Evolutionary conservation across 2,797 vertebrate species (phyloP), one percentile per base, ranked within the genome.

Genomic region (Megalops cyprinoides): DNA sequence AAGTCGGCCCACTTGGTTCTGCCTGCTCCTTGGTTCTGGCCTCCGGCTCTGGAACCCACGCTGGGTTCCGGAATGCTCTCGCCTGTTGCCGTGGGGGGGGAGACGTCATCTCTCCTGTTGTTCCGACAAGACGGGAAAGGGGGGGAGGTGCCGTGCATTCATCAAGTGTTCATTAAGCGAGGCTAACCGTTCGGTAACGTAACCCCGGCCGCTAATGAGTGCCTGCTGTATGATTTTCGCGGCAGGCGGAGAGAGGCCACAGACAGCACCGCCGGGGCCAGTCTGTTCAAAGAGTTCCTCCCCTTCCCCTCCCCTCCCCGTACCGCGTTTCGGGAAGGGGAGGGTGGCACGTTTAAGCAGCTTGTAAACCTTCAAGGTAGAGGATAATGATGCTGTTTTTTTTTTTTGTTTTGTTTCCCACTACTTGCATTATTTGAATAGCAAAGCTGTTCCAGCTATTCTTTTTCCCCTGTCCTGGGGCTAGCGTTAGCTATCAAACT

Each of bases 201-300:
- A 92, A 90, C 91, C 90, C 91, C 89, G 88, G 90, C 86, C 88
- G 86, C 88, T 94, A 94, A 94, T 92, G 90, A 93, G 91, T 85
- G 85, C 89, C 82, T 87, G 88, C 92, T 92, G 89, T 89, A 91
- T 91, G 84, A 81, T 90, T 88, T 88, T 89, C 88, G 86, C 86
- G 74, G 88, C 88, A 87, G 84, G 82, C n/a, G 7, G 85, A 89
- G 82, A 81, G 79, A 82, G 86, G 67, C 20, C 83, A 84, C 82
- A 85, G 84, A 85, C 82, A 81, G 85, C 83, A 88, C 85, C 31
- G 71, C 77, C 81, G 85, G n/a, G 91, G 84, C 84, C 82, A 74
- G 84, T 75, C 84, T 84, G 78, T 88, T 87, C 80, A 51, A 42
- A 67, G 78, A 28, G 60, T 84, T 42, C 80, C 78, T 71, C 77